These are phyloP conservation scores for Glaucidium brasilianum DNA, from an alignment of 2,113 vertebrate species.

Conservation along the genomic window DNA sequence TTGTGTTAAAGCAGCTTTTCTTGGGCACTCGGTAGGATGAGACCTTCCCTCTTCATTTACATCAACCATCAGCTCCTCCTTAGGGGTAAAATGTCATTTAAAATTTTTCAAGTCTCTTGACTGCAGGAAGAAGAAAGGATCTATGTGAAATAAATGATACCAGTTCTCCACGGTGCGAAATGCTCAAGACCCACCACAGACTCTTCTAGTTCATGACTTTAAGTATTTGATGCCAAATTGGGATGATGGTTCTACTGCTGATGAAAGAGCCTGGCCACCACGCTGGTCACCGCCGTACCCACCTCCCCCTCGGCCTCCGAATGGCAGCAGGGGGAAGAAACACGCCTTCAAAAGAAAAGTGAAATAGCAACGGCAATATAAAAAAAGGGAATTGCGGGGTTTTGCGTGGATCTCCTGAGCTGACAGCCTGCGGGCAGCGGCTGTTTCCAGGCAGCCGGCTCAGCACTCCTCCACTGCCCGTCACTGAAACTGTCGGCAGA, in stretches of 20 bases:
- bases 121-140: rapidly evolving
- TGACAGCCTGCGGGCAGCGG: not conserved
- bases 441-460: not conserved
- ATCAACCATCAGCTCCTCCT: not conserved
- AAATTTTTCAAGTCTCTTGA: too few relatives aligned
- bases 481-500: not conserved
- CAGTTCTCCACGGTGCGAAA: not conserved
- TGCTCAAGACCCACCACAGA: not conserved
- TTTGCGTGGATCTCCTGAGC: rapidly evolving
- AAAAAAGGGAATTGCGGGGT: constrained; percentile 3
- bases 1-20: not conserved
- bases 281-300: rapidly evolving
- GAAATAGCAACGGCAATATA: not conserved
- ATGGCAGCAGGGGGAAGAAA: not conserved
- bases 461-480: not conserved
- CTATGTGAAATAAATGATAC: not conserved
- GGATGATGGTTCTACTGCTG: not conserved
- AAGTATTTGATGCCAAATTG: rapidly evolving
- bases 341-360: not conserved
- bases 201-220: rapidly evolving
- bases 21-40: rapidly evolving
- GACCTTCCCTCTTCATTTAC: not conserved
- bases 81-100: not conserved
- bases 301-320: not conserved
- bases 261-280: not conserved